These are phyloP conservation scores for Catotricha subobsoleta DNA, from an alignment of 2,888 invertebrate species.

Conservation along the genomic window DNA sequence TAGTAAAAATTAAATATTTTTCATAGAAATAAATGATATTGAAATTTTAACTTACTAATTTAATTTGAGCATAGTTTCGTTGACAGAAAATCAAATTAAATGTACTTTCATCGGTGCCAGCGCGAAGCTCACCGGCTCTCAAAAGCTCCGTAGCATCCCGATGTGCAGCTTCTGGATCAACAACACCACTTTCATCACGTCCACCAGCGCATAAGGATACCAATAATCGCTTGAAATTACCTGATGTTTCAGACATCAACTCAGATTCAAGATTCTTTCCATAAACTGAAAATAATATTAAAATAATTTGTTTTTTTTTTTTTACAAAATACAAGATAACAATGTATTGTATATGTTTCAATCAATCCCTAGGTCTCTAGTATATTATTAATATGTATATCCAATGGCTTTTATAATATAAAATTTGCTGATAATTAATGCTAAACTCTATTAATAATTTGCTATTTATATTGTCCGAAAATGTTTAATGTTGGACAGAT, in stretches of 20 bases:
- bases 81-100: constrained; percentile 73
- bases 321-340: no score
- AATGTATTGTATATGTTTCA: no score
- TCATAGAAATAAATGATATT: not conserved
- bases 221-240: constrained; percentile 76
- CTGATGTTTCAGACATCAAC: constrained; percentile 73
- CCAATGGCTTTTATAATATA: no score
- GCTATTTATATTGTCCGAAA: no score
- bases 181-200: constrained; percentile 52
- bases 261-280: constrained; percentile 64
- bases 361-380: no score
- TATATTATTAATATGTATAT: no score
- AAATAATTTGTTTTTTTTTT: no score
- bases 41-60: constrained; percentile 17
- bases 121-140: constrained; percentile 45
- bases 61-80: constrained; percentile 47
- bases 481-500: no score
- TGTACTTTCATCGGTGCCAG: constrained; percentile 73
- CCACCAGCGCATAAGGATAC: constrained; percentile 61
- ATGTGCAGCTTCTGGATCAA: constrained; percentile 51
- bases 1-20: not conserved
- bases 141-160: constrained; percentile 66
- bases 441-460: no score
- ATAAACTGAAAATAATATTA: constrained; percentile 43
- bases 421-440: no score